phyloP scores from a whole-genome alignment of 2,888 invertebrate species.

The Agrypnus murinus region DNA sequence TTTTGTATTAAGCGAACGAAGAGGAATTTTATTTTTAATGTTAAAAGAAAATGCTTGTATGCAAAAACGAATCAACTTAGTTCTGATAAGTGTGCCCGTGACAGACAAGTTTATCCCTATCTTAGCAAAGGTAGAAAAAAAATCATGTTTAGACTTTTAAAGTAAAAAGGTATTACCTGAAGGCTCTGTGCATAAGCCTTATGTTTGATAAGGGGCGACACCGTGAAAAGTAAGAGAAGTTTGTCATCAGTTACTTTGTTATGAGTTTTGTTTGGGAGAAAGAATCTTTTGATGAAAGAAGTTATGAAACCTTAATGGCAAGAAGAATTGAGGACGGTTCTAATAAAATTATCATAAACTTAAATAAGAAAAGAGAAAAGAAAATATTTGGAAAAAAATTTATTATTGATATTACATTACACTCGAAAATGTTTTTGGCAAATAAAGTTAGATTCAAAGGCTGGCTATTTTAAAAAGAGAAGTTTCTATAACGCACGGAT shows the following conservation, averaged over 20 bases:
- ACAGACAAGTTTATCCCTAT: background rate
- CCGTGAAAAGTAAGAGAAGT: slow-evolving; percentile 11
- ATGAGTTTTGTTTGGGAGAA: slow-evolving; percentile 10
- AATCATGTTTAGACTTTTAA: background rate
- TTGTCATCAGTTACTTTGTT: background rate
- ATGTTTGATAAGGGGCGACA: slow-evolving; percentile 17
- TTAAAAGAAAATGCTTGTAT: slow-evolving; percentile 9
- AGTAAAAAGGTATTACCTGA: slow-evolving; percentile 3
- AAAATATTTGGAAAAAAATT: too few relatives aligned
- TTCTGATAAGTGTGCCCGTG: slow-evolving; percentile 5
- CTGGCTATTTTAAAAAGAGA: too few relatives aligned
- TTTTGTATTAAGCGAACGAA: background rate
- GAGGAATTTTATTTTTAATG: background rate
- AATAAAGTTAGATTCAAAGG: too few relatives aligned
- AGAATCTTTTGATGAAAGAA: background rate
- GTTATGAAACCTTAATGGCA: background rate
- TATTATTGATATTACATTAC: too few relatives aligned
- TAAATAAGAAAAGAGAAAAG: too few relatives aligned
- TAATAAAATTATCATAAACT: too few relatives aligned
- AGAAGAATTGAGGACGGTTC: too few relatives aligned
- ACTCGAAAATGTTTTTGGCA: too few relatives aligned
- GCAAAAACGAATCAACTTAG: background rate
- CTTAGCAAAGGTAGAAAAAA: background rate
- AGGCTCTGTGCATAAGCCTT: background rate
- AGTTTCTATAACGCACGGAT: too few relatives aligned